These are phyloP conservation scores for Theristus sp. DNA, from an alignment of 2,888 invertebrate species.

Conservation along the genomic window DNA sequence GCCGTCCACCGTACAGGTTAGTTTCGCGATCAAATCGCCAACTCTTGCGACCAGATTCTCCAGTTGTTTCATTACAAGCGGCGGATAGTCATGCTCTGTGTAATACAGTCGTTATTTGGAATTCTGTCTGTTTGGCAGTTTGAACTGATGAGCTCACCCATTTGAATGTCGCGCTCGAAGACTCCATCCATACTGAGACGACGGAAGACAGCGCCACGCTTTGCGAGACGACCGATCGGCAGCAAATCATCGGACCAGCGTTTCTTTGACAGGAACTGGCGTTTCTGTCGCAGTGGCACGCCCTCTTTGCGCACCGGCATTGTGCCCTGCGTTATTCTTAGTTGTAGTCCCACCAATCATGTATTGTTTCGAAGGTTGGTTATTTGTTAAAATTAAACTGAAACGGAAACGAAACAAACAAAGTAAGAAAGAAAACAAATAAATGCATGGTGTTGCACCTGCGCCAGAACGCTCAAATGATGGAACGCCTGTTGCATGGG, in stretches of 20 bases:
- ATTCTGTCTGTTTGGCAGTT: too few species aligned
- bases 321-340: background rate
- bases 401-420: too few species aligned
- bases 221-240: slow-evolving; percentile 33
- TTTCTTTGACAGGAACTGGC: slow-evolving; percentile 18
- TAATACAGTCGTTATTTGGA: too few species aligned
- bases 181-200: slow-evolving; percentile 30
- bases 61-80: slow-evolving; percentile 30
- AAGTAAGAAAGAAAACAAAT: background rate
- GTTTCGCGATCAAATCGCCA: slow-evolving; percentile 23
- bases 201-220: slow-evolving; percentile 33
- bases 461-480: background rate
- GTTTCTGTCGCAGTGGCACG: slow-evolving; percentile 15
- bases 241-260: slow-evolving; percentile 24
- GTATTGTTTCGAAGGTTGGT: too few species aligned
- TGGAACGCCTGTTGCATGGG: background rate
- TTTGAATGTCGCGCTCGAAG: slow-evolving; percentile 31
- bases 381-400: too few species aligned
- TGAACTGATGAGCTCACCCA: slow-evolving; percentile 28
- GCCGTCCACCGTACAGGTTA: slow-evolving; percentile 30
- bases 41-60: slow-evolving; percentile 26
- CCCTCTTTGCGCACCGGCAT: background rate
- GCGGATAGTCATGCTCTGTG: slow-evolving; percentile 14
- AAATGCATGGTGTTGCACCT: too few species aligned
- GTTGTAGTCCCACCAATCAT: too few species aligned